Conservation (phyloP, 2,888 invertebrate genomes). For the Philereme vetulata region DNA sequence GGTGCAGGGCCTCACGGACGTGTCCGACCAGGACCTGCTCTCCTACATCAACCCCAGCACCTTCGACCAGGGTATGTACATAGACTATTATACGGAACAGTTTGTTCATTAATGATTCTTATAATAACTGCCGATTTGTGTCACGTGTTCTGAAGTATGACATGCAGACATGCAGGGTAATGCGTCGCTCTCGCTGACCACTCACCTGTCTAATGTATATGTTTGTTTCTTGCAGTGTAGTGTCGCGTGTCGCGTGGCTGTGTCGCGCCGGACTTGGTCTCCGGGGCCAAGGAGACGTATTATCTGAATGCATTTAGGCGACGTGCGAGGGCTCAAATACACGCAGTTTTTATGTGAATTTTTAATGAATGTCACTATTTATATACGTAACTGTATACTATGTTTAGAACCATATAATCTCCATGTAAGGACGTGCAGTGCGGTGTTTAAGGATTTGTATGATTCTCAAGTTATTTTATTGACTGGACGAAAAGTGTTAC, state of each 20-base stretch:
- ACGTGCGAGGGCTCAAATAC: constrained; percentile 70
- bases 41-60: constrained; percentile 95
- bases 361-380: constrained; percentile 67
- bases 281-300: constrained; percentile 12
- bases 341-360: constrained; percentile 78
- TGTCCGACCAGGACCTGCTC: constrained; percentile 94
- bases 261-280: constrained; percentile 36
- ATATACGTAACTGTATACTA: constrained; percentile 47
- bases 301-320: constrained; percentile 66
- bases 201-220: constrained; percentile 23
- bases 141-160: constrained; percentile 8
- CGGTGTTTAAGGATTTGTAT: constrained; percentile 41
- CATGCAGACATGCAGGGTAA: constrained; percentile 6
- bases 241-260: constrained; percentile 25
- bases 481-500: constrained; percentile 44
- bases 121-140: constrained; percentile 59
- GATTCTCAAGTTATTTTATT: constrained; percentile 55
- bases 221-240: constrained; percentile 62
- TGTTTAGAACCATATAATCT: constrained; percentile 39
- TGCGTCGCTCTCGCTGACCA: background rate
- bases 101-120: constrained; percentile 57
- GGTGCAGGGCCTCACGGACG: constrained; percentile 89
- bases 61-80: constrained; percentile 90
- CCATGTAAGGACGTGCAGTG: constrained; percentile 37
- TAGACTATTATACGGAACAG: constrained; percentile 56